phyloP scores from a whole-genome alignment of 2,888 invertebrate genomes.

The Therioaphis trifolii region DNA sequence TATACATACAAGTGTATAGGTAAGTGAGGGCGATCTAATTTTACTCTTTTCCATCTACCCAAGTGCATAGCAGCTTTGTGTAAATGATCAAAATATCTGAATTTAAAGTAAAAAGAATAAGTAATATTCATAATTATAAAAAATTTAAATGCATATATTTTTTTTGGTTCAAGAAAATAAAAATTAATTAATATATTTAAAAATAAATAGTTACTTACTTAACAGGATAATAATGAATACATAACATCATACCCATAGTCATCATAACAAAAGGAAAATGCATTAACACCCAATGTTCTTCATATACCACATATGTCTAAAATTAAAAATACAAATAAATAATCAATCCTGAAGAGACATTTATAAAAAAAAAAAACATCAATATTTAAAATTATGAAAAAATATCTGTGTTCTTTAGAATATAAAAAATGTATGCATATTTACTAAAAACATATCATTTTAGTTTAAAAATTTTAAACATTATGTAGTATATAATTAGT shows the following conservation, averaged over 20 bases:
- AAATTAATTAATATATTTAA: constrained; percentile 10
- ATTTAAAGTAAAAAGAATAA: constrained; percentile 47
- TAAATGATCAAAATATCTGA: constrained; percentile 84
- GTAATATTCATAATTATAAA: not conserved
- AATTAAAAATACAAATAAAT: constrained; percentile 70
- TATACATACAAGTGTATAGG: constrained; percentile 67
- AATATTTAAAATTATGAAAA: too few species aligned
- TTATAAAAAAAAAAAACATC: too few species aligned
- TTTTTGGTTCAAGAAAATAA: not conserved
- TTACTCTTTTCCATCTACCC: constrained; percentile 80
- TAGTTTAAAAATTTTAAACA: too few species aligned
- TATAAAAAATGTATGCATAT: too few species aligned
- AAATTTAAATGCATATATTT: too few species aligned
- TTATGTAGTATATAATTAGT: too few species aligned
- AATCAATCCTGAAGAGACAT: not conserved
- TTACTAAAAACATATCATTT: too few species aligned
- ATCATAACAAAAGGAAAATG: constrained; percentile 87
- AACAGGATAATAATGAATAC: constrained; percentile 73
- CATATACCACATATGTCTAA: constrained; percentile 59
- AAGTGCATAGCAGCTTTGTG: constrained; percentile 91
- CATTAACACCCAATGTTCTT: constrained; percentile 79
- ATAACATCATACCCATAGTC: constrained; percentile 83
- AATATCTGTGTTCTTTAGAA: too few species aligned
- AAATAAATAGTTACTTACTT: constrained; percentile 68
- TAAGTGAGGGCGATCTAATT: constrained; percentile 73